Base-by-base conservation (phyloP, 2,888 invertebrate genomes). In the Lasioglossum malachurum region DNA sequence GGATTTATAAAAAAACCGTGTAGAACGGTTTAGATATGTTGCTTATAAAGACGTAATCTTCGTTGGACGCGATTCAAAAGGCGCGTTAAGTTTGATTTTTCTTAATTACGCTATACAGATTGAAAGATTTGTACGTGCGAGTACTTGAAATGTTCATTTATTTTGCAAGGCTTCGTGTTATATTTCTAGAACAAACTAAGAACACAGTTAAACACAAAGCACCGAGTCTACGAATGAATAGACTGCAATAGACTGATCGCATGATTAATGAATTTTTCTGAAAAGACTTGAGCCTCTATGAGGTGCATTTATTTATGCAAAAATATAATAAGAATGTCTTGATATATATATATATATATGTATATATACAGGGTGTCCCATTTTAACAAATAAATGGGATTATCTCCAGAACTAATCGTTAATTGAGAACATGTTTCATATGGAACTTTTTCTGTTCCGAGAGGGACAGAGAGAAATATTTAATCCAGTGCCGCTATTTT, bases 281-380 rank as follows among this genome's bases (percentile, higher is more conserved):
- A 78, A 87, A 83, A 80, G 91, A 84, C 83, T 88, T 83, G 86
- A 87, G 78, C 90, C 89, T 91, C 91, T 86, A 85, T 87, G 89
- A 91, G 88, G 88, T 83, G 86, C 83, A 89, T 86, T 83, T 89
- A 87, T 85, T 78, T 87, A 81, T 86, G 72, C 57, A 83, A 64
- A 75, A 69, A 74, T 80, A 87, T 86, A 76, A 67, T 79, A 83
- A 84, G 60, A 41, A 72, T 79, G 80, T 81, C 72, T 75, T 49
- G n/a, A 86, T 77, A 80, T 77, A 75, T 75, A 78, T 57, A n/a
- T 53, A 10, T 53, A n/a, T 53, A n/a, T 57, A n/a, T 53, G 5
- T 57, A 57, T 53, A 53, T n/a, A 57, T 12, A 53, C 10, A 46
- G 16, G 16, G 16, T 46, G 16, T 46, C 4, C 16, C 5, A 4